Evolutionary conservation across 2,797 vertebrate species (phyloP).

Genomic region (Hirundo rustica): DNA sequence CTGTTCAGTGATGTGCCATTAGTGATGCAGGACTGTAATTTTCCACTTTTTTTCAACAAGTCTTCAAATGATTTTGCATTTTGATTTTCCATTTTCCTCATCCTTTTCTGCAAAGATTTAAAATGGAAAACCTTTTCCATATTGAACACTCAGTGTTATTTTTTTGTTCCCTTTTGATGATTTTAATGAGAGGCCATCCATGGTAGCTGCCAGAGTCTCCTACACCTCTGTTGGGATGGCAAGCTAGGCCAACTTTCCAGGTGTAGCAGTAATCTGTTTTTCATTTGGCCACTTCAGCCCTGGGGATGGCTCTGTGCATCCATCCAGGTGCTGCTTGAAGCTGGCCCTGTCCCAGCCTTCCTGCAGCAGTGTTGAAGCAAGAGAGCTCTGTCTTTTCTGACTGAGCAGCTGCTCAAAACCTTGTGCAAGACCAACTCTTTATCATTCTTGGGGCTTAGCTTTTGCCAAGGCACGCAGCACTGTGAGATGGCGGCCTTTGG

Average conservation of each 20-base stretch:
- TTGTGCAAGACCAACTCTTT: fast-evolving
- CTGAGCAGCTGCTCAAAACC: background rate
- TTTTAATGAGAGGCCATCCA: background rate
- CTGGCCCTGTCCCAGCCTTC: background rate
- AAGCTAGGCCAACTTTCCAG: background rate
- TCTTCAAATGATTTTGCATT: background rate
- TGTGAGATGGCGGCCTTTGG: too few species aligned
- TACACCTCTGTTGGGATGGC: background rate
- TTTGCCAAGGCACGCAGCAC: too few species aligned
- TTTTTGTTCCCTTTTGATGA: background rate
- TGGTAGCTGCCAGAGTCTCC: background rate
- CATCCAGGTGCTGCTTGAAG: fast-evolving
- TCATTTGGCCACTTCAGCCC: fast-evolving
- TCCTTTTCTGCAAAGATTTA: background rate
- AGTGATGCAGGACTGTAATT: background rate
- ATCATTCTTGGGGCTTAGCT: fast-evolving
- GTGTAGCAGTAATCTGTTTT: background rate
- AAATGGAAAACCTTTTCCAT: background rate
- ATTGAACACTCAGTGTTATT: background rate
- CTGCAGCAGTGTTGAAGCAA: background rate
- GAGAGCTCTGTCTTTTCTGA: background rate
- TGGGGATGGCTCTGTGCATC: too few species aligned
- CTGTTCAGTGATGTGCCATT: background rate
- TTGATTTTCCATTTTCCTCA: fast-evolving
- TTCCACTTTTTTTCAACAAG: background rate